A percentile compares a stretch with the other conserved stretches of the same genome.
These are phyloP conservation scores for Sebastiscus tertius DNA, from an alignment of 2,797 vertebrate genomes.

Conservation along the genomic window DNA sequence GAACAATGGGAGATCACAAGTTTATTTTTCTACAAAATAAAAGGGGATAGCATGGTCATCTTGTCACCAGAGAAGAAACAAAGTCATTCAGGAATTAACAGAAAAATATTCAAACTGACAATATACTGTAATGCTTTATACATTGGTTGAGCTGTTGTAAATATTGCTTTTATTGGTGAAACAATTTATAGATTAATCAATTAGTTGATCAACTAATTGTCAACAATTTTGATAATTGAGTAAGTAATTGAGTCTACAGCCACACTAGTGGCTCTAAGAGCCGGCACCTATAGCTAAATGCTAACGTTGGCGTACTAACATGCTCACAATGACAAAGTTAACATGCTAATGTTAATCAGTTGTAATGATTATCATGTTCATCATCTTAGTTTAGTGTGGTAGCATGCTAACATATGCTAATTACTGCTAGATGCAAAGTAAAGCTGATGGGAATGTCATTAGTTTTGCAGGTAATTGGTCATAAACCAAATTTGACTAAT, in stretches of 20 bases:
- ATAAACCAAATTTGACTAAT: not conserved
- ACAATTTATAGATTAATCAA: not conserved
- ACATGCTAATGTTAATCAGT: not conserved
- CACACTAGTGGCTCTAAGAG: not conserved
- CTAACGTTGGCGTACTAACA: not conserved
- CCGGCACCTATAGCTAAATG: not conserved
- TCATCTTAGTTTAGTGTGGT: not conserved
- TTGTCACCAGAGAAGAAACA: conserved; percentile 21
- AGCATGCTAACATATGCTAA: not conserved
- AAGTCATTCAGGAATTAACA: conserved; percentile 9
- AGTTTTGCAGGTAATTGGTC: not conserved
- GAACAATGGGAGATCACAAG: conserved; percentile 56
- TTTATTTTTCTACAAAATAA: conserved; percentile 49
- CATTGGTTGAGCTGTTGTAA: not conserved
- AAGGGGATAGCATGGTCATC: conserved; percentile 27
- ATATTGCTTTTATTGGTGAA: not conserved
- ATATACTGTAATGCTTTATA: not conserved
- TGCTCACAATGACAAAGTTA: not conserved
- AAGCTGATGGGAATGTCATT: not conserved
- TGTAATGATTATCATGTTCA: not conserved
- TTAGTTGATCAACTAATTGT: not conserved
- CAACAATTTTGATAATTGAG: not conserved
- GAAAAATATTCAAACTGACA: not conserved
- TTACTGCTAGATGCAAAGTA: not conserved
- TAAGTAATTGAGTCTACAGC: not conserved